A percentile compares a stretch with the other conserved stretches of the same genome.
These are phyloP conservation scores for Corythornis vintsioides DNA, from an alignment of 2,113 vertebrate genomes.

Conservation along the genomic window DNA sequence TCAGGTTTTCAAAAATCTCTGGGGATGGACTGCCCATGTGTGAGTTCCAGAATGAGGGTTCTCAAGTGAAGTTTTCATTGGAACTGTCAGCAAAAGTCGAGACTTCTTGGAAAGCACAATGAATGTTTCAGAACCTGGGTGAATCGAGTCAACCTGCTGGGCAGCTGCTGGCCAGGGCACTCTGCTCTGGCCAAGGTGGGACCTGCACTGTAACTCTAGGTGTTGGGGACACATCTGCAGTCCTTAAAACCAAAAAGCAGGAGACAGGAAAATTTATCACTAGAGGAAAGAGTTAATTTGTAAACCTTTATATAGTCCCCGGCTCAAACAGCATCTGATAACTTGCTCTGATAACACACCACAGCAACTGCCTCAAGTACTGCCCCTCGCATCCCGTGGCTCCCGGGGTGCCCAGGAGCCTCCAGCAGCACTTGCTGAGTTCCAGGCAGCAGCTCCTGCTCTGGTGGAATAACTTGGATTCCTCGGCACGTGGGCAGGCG, in stretches of 20 bases:
- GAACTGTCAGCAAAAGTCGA: background rate
- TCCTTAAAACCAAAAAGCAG: background rate
- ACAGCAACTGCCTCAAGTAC: background rate
- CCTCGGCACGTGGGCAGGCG: background rate
- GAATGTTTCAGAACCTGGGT: background rate
- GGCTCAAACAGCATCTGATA: background rate
- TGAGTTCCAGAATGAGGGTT: background rate
- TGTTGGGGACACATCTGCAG: background rate
- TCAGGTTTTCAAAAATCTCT: background rate
- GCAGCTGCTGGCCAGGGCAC: background rate
- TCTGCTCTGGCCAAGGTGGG: fast-evolving
- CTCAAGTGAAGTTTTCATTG: background rate
- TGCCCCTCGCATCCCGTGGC: background rate
- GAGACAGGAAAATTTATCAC: background rate
- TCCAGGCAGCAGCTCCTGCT: background rate
- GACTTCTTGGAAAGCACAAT: background rate
- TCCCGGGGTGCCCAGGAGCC: fast-evolving
- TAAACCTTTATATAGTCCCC: background rate
- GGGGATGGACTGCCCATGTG: background rate
- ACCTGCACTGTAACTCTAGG: fast-evolving
- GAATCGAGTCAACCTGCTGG: background rate
- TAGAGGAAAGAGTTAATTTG: background rate
- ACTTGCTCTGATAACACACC: background rate
- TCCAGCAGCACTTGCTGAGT: background rate
- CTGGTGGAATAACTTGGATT: background rate